Conservation (phyloP, 2,113 vertebrate species). For the Seriola quinqueradiata region DNA sequence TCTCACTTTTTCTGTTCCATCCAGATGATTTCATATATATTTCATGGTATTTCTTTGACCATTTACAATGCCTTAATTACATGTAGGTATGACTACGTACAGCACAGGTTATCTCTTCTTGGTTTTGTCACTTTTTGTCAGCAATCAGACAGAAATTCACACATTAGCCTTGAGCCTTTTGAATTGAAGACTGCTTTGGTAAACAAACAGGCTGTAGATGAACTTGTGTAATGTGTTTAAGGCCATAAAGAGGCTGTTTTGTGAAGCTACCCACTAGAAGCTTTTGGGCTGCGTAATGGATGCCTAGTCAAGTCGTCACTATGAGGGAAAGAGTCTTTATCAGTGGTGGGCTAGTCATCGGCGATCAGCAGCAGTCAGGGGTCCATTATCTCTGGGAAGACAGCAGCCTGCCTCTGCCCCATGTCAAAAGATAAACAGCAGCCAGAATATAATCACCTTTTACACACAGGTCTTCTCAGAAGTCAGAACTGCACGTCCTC, state of each 20-base stretch:
- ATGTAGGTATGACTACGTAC: not conserved
- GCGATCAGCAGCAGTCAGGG: conserved; percentile 63
- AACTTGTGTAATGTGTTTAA: not conserved
- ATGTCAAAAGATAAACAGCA: conserved; percentile 78
- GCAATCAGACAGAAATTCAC: not conserved
- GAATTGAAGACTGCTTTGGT: not conserved
- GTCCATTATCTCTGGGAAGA: conserved; percentile 75
- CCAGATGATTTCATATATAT: not conserved
- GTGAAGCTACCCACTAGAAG: not conserved
- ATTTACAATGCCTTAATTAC: not conserved
- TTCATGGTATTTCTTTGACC: not conserved
- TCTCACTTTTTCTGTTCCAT: not conserved
- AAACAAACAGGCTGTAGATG: not conserved
- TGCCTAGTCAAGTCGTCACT: conserved; percentile 10
- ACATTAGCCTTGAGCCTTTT: not conserved
- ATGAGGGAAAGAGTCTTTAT: conserved; percentile 66
- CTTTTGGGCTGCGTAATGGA: conserved; percentile 2
- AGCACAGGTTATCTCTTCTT: not conserved
- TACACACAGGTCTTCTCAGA: conserved; percentile 79
- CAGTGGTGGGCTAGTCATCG: conserved; percentile 65
- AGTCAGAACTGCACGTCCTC: conserved; percentile 44
- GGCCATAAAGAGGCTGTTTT: not conserved
- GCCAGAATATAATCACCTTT: conserved; percentile 78
- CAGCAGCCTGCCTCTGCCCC: conserved; percentile 69
- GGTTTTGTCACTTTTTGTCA: not conserved